Conservation (phyloP, 2,888 invertebrate species). For the Nymphalis urticae region DNA sequence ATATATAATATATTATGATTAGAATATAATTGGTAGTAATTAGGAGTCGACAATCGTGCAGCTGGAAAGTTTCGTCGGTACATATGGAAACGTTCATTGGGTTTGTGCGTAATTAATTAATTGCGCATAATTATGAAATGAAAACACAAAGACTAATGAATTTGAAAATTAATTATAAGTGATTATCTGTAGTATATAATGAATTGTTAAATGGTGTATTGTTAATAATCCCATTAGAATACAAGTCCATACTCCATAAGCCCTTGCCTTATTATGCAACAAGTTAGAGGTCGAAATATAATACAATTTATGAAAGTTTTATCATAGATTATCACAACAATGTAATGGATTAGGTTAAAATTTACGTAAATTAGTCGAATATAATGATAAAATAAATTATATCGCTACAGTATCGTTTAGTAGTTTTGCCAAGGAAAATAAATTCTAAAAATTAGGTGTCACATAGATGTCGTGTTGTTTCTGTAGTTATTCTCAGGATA, state of each 20-base stretch:
- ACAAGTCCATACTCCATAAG: conserved; percentile 3
- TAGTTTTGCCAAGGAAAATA: background rate
- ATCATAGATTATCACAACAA: background rate
- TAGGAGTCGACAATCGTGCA: conserved; percentile 19
- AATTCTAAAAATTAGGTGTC: conserved; percentile 9
- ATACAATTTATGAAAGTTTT: conserved; percentile 3
- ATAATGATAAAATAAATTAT: background rate
- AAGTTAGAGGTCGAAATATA: background rate
- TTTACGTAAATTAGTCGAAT: background rate
- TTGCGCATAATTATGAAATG: background rate
- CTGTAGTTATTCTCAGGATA: background rate
- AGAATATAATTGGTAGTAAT: conserved; percentile 7
- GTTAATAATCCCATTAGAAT: background rate
- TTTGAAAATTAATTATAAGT: conserved; percentile 3
- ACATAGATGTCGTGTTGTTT: background rate
- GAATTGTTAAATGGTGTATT: background rate
- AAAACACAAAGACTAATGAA: conserved; percentile 6
- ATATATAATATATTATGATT: conserved; percentile 20
- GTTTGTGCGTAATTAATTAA: too few relatives aligned
- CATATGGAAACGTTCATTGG: background rate
- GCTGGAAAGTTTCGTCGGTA: background rate
- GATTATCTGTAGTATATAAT: conserved; percentile 6
- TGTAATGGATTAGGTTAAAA: conserved; percentile 1
- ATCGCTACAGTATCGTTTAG: background rate
- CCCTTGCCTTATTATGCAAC: conserved; percentile 11